phyloP scores from a whole-genome alignment of 2,797 vertebrate genomes.

The Crocodylus rhombifer region DNA sequence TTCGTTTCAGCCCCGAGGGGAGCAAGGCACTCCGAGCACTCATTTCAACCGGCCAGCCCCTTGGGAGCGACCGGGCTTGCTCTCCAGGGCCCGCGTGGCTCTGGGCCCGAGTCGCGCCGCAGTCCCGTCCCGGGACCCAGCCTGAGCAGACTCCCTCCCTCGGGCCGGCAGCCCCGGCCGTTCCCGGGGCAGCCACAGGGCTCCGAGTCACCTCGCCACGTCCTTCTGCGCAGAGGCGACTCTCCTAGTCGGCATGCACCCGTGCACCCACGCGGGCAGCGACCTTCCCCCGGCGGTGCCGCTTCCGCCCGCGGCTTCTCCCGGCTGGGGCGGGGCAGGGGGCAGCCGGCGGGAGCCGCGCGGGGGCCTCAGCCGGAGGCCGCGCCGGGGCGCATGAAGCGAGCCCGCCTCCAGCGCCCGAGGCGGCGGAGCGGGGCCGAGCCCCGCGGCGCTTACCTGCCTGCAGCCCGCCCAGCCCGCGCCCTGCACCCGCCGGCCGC shows the following conservation, averaged over 20 bases:
- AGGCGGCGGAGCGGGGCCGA: too few species aligned
- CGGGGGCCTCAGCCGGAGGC: too few species aligned
- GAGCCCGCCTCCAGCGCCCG: too few species aligned
- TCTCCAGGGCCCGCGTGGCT: neutral
- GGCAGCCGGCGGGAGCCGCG: too few species aligned
- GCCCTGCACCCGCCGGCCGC: fast-evolving
- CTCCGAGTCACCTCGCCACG: neutral
- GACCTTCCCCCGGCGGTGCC: neutral
- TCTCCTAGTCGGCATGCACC: neutral
- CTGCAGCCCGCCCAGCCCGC: fast-evolving
- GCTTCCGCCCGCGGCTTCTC: neutral
- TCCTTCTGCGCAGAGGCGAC: conserved; percentile 20
- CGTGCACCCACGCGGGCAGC: neutral
- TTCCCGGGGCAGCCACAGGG: neutral
- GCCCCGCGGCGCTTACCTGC: too few species aligned
- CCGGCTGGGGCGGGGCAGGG: neutral
- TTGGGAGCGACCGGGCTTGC: neutral
- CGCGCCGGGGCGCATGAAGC: too few species aligned
- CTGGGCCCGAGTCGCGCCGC: conserved; percentile 12
- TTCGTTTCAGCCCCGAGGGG: neutral
- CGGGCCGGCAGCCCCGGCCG: neutral
- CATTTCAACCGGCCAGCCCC: neutral
- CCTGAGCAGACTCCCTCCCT: conserved; percentile 10
- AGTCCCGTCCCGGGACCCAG: neutral
- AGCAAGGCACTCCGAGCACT: neutral